Evolutionary conservation across 1,140 invertebrate species (phyloP), one percentile per base, ranked within the genome.

Genomic region (Linepithema humile): DNA sequence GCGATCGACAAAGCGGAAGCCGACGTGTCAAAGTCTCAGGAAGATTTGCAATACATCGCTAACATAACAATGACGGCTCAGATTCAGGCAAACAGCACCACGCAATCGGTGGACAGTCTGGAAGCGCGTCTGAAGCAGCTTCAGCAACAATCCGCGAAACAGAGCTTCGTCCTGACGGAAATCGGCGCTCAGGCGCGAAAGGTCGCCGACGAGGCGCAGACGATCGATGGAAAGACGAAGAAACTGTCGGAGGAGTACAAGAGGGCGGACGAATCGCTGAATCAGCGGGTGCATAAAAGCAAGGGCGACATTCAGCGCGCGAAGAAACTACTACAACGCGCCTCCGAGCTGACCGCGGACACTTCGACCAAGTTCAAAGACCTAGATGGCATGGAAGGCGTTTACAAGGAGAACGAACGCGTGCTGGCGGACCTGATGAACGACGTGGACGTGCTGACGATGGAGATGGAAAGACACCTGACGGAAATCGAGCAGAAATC

Each of bases 1-100:
- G 97, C 98, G 45, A 98, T 99, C 87, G 94, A 96, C 48, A 96
- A 96, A 91, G 98, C 98, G 0, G 96, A 97, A 78, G 94, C 94
- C 38, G 97, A 98, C 90, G 98, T 99, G 48, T 93, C 94, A 38
- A 94, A 96, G 74, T 97, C 97, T 10, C 96, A 97, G 88, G 95
- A 94, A 77, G 97, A 98, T 94, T 95, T 99, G 38, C 94, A 95
- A 23, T 92, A 97, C 94, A 97, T 97, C 91, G 94, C 94, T 15
- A 95, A 95, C 82, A 96, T 98, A 93, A 98, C 97, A 0, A 95
- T 95, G 40, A 95, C 96, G 82, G 98, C 97, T 0, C 96, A 97
- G 89, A 95, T 95, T 45, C 97, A 97, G 85, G 96, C 97, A 0
- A 96, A 96, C 75, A 95, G 96, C 72, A 98, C 97, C 0, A 95